Conservation (phyloP, 2,888 invertebrate genomes). For the Cancer borealis region DNA sequence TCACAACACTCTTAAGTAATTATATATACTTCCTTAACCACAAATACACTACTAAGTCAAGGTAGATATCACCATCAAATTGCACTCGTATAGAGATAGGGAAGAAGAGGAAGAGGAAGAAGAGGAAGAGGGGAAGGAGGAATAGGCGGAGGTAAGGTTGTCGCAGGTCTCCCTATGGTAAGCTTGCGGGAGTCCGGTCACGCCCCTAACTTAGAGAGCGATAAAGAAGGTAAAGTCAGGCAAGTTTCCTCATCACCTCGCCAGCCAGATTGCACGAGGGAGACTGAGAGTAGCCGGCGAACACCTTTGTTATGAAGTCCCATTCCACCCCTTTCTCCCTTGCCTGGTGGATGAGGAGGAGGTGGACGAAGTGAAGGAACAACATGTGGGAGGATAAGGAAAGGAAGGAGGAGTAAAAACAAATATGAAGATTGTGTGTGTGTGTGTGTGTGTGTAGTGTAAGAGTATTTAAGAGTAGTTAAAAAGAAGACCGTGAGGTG, state of each 20-base stretch:
- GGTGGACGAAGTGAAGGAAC: not conserved
- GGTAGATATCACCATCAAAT: too few species aligned
- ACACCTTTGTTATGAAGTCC: not conserved
- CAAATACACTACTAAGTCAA: too few species aligned
- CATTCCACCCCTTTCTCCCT: not conserved
- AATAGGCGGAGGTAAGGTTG: not conserved
- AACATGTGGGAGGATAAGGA: not conserved
- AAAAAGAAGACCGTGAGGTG: not conserved
- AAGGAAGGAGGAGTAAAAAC: not conserved
- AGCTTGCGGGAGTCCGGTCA: not conserved
- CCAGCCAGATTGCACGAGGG: conserved; percentile 4
- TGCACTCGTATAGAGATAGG: not conserved
- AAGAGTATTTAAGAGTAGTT: not conserved
- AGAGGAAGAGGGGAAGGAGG: not conserved
- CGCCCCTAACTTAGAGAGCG: conserved; percentile 22
- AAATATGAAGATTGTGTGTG: not conserved
- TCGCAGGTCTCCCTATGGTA: not conserved
- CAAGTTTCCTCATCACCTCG: conserved; percentile 40
- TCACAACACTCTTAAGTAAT: too few species aligned
- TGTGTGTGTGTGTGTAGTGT: not conserved
- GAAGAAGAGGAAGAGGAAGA: not conserved
- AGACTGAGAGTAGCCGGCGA: not conserved
- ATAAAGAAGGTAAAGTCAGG: conserved; percentile 33
- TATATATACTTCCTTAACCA: too few species aligned
- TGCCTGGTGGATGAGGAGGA: not conserved